Conservation (phyloP, 2,888 invertebrate genomes). For the Melanargia galathea region DNA sequence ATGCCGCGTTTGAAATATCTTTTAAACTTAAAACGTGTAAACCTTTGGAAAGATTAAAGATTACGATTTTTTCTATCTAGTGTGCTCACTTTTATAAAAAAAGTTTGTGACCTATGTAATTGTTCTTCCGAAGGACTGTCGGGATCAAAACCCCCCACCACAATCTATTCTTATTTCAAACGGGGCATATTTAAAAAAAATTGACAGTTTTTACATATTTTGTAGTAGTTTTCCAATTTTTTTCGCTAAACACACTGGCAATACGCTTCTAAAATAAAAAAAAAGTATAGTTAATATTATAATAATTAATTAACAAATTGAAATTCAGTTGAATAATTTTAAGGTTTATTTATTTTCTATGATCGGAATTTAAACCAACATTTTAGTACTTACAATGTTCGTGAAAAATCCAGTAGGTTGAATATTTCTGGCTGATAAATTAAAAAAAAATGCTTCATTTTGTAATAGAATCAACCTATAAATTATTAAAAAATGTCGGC, state of each 20-base stretch:
- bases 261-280: conserved; percentile 17
- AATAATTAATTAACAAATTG: conserved; percentile 11
- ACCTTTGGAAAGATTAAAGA: too few species aligned
- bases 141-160: too few species aligned
- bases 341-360: conserved; percentile 28
- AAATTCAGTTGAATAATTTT: conserved; percentile 19
- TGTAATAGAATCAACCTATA: not conserved
- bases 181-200: not conserved
- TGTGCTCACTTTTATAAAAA: too few species aligned
- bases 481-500: not conserved
- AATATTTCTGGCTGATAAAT: not conserved
- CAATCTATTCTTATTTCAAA: not conserved
- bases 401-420: not conserved
- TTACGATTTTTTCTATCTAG: too few species aligned
- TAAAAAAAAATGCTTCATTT: not conserved
- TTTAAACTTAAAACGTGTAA: too few species aligned
- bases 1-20: not conserved
- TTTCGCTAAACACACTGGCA: conserved; percentile 16
- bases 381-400: conserved; percentile 24
- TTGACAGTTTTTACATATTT: not conserved
- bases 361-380: conserved; percentile 20
- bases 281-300: not conserved
- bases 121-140: too few species aligned
- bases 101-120: too few species aligned
- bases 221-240: not conserved